Evolutionary conservation across 2,113 vertebrate species (phyloP), one percentile per base, ranked within the genome.

Genomic region (Malaclemys terrapin): DNA sequence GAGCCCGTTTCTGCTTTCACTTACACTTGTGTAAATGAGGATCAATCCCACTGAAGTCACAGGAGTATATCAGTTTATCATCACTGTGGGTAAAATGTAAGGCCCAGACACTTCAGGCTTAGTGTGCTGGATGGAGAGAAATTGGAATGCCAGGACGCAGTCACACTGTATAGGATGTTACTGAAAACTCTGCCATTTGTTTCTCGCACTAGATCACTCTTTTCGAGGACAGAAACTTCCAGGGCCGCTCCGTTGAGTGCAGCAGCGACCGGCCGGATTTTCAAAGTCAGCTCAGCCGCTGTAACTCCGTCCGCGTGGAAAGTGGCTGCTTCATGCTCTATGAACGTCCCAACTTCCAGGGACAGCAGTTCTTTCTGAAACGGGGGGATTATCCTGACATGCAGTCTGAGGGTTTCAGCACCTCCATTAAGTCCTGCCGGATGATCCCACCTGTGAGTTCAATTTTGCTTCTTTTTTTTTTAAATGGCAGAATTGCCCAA

Each of bases 341-440:
- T 47, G 96, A 98, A 88, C 96, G 56, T 24, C 96, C 96, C 57
- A 97, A 97, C 93, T 98, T 96, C 87, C 81, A 86, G 20, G 97
- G 97, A 20, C 87, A 95, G 94, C 98, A 98, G 93, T 98, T 98
- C 84, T 56, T 98, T 81, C 96, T 98, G 93, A 98, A 84, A 89
- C 92, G 95, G 1, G 98, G 47, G 98, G 97, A 98, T 31, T 98
- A 98, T 87, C 88, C 96, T 31, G 96, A 98, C n/a, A 91, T 93
- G 87, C 94, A 97, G 62, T 98, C 97, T 97, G 97, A 97, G 96
- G 97, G 97, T 81, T 97, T 97, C 94, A 98, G 81, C 17, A 94
- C 98, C 72, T 98, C 96, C 92, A 93, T 98, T 93, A 93, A 80
- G 13, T 98, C 98, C 95, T 98, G 98, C 87, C 98, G 98, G 76